Evolutionary conservation across 2,797 vertebrate species (phyloP).

Genomic region (Sciurus vulgaris): DNA sequence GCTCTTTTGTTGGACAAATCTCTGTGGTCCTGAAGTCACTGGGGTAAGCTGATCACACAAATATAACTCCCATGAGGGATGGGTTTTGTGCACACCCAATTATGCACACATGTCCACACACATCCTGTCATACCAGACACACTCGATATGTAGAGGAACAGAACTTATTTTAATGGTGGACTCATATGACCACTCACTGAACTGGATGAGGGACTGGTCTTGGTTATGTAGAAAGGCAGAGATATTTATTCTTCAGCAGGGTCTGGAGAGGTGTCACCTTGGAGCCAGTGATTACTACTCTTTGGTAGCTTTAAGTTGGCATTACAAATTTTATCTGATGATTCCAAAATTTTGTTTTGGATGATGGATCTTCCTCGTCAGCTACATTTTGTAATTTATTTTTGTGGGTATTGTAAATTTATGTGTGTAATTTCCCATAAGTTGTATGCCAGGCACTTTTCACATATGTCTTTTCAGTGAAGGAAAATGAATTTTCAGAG

Average conservation of each 20-base stretch:
- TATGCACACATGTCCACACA: accelerated
- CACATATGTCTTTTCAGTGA: not conserved
- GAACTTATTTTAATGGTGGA: not conserved
- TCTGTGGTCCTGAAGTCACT: constrained; percentile 48
- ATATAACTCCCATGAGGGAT: not conserved
- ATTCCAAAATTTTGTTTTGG: not conserved
- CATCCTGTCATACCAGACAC: accelerated
- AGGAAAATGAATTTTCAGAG: not conserved
- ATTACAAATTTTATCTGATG: not conserved
- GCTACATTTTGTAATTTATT: not conserved
- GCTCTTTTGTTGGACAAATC: constrained; percentile 83
- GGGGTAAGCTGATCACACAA: constrained; percentile 71
- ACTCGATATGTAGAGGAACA: not conserved
- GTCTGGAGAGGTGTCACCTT: not conserved
- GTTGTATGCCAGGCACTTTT: not conserved
- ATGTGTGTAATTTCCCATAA: constrained; percentile 14
- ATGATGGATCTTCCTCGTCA: not conserved
- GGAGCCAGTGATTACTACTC: not conserved
- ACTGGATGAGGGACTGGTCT: accelerated
- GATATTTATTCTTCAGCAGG: not conserved
- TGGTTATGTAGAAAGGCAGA: not conserved
- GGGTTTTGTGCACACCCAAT: not conserved
- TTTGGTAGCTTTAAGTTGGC: not conserved
- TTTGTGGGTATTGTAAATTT: not conserved
- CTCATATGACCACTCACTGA: not conserved